Base-by-base conservation (phyloP, 2,797 vertebrate species). In the Huso huso region DNA sequence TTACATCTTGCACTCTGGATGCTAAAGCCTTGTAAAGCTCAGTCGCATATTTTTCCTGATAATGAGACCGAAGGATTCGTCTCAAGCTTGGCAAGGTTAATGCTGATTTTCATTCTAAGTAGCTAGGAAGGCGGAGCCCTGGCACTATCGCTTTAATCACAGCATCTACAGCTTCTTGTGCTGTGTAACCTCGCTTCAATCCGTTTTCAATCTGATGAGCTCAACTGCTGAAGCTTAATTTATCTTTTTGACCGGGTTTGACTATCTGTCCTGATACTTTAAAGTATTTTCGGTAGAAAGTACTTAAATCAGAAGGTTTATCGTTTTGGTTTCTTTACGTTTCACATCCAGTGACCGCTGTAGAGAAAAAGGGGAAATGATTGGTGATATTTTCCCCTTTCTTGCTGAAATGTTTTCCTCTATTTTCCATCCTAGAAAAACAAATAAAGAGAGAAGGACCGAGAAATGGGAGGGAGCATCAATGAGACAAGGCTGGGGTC, bases 21-120 rank as follows among this genome's bases (percentile, higher is more conserved):
- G 66, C 65, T 1, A 74, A 62, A 51, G 67, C 55, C 15, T 75
- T 70, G 48, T 70, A 69, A 7, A 69, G 10, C 7, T 68, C 68
- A 6, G 61, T 66, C 2, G 15, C 58, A 15, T 64, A 48, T 15
- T 11, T 70, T 13, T 70, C 71, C 23, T 62, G 59, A 13, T 66
- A 72, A 2, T 72, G 70, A 1, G 66, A 66, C 23, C 61, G 10
- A 1, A 72, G 37, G 1, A 70, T 72, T 9, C 58, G 51, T 48
- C 71, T 15, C 8, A 72, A 48, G 8, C 55, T 58, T 11, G 50
- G 57, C 7, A 69, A 15, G 1, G 71, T 69, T 2, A 61, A 23
- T 2, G 68, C 37, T 6, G 4, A 8, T 69, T 68, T 72, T 8
- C 68, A 66, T 10, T 74, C 63, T 2, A 70, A 7, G 9, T 68